phyloP scores from a whole-genome alignment of 2,113 vertebrate species.

The Equus przewalskii region DNA sequence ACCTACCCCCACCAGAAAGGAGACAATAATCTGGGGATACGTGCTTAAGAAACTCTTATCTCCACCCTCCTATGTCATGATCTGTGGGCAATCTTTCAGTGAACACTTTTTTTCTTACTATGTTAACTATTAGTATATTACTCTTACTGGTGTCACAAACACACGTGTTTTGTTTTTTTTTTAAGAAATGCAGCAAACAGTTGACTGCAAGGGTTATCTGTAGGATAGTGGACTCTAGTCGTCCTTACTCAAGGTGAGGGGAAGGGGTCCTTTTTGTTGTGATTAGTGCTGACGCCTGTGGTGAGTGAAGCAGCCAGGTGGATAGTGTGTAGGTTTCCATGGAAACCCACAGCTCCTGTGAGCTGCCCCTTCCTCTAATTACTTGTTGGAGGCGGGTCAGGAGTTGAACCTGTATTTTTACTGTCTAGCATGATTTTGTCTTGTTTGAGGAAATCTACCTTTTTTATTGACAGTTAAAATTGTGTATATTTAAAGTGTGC shows the following conservation, averaged over 20 bases:
- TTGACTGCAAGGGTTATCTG: background rate
- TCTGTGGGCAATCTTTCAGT: background rate
- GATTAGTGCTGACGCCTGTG: background rate
- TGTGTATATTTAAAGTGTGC: background rate
- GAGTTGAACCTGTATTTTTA: constrained; percentile 47
- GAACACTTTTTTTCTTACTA: background rate
- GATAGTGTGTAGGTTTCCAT: background rate
- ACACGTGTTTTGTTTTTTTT: background rate
- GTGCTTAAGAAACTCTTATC: background rate
- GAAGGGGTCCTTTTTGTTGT: background rate
- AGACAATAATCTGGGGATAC: background rate
- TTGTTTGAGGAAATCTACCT: too few relatives aligned
- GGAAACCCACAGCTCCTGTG: background rate
- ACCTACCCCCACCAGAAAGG: background rate
- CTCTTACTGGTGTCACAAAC: background rate
- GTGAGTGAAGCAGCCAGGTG: background rate
- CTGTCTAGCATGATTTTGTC: constrained; percentile 9
- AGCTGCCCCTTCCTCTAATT: background rate
- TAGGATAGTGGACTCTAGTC: background rate
- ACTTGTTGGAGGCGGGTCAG: background rate
- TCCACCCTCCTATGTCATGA: background rate
- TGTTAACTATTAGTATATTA: constrained; percentile 36
- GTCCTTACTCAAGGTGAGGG: background rate
- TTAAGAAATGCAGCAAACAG: background rate
- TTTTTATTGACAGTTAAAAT: constrained; percentile 9